These are phyloP conservation scores for Calosoma granatense DNA, from an alignment of 1,140 invertebrate species.

Conservation along the genomic window DNA sequence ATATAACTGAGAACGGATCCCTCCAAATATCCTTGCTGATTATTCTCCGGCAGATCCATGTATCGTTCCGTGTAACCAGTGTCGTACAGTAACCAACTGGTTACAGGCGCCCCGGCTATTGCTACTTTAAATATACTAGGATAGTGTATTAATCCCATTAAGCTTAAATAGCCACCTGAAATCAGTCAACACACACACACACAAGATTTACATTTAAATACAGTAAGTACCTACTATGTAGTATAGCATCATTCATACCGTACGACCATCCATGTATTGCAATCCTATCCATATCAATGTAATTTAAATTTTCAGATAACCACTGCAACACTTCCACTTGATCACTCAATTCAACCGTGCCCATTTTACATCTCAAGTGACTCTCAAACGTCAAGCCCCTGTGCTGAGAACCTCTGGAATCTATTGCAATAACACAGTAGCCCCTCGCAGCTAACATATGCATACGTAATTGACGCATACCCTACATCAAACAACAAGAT, in stretches of 20 bases:
- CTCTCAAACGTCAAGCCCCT: slow-evolving; percentile 86
- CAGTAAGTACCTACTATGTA: no score
- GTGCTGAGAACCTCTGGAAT: slow-evolving; percentile 89
- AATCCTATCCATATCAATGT: slow-evolving; percentile 84
- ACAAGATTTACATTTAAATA: slow-evolving; percentile 6
- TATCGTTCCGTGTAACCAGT: slow-evolving; percentile 97
- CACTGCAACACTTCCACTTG: slow-evolving; percentile 90
- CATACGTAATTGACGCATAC: slow-evolving; percentile 81
- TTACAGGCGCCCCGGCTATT: slow-evolving; percentile 94
- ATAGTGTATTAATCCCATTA: slow-evolving; percentile 75
- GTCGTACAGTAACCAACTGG: slow-evolving; percentile 86
- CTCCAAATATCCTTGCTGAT: slow-evolving; percentile 65
- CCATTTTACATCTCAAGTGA: slow-evolving; percentile 80
- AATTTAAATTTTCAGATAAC: slow-evolving; percentile 73
- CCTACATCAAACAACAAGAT: slow-evolving; percentile 39
- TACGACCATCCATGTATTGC: slow-evolving; percentile 99
- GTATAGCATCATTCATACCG: no score
- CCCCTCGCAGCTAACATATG: slow-evolving; percentile 94
- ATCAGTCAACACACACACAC: background rate
- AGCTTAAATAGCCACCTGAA: slow-evolving; percentile 66
- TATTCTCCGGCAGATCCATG: slow-evolving; percentile 84
- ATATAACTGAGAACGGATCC: slow-evolving; percentile 71
- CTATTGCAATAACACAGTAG: slow-evolving; percentile 91
- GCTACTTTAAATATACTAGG: slow-evolving; percentile 80
- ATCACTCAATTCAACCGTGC: slow-evolving; percentile 89